A percentile compares a stretch with the other conserved stretches of the same genome.
phyloP scores from a whole-genome alignment of 2,888 invertebrate species.

The Aleiodes alternator region DNA sequence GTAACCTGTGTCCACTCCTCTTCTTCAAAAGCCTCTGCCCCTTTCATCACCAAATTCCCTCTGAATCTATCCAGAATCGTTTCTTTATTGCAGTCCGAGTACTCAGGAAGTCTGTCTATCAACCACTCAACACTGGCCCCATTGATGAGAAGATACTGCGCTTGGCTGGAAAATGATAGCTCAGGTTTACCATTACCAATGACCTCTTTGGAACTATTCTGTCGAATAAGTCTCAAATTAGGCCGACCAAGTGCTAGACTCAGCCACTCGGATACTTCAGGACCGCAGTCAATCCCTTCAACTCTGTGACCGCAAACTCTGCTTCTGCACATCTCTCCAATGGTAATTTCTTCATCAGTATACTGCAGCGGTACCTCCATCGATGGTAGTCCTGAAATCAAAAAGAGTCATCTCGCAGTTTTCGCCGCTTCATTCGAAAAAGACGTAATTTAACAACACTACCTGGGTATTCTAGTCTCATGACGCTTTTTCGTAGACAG shows the following conservation, averaged over 20 bases:
- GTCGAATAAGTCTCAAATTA: constrained; percentile 83
- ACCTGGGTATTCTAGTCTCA: constrained; percentile 82
- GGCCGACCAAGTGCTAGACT: constrained; percentile 82
- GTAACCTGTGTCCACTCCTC: constrained; percentile 81
- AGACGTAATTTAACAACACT: constrained; percentile 51
- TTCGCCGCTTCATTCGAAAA: constrained; percentile 33
- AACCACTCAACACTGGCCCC: constrained; percentile 86
- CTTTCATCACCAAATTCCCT: constrained; percentile 91
- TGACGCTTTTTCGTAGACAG: constrained; percentile 77
- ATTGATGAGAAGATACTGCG: constrained; percentile 90
- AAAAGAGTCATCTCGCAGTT: constrained; percentile 27
- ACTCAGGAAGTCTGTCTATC: constrained; percentile 77
- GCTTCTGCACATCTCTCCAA: constrained; percentile 81
- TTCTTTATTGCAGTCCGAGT: constrained; percentile 76
- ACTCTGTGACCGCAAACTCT: constrained; percentile 91
- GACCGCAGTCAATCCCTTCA: constrained; percentile 89
- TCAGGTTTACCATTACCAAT: constrained; percentile 62
- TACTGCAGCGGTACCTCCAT: constrained; percentile 78
- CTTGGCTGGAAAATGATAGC: constrained; percentile 87
- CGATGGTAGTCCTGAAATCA: constrained; percentile 75
- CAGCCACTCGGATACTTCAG: constrained; percentile 88
- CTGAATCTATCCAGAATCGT: constrained; percentile 88
- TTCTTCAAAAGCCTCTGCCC: constrained; percentile 86
- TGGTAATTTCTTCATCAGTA: constrained; percentile 61
- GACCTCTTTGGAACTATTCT: constrained; percentile 69